These are phyloP conservation scores for Cnemophilus loriae DNA, from an alignment of 2,113 vertebrate genomes.

Conservation along the genomic window DNA sequence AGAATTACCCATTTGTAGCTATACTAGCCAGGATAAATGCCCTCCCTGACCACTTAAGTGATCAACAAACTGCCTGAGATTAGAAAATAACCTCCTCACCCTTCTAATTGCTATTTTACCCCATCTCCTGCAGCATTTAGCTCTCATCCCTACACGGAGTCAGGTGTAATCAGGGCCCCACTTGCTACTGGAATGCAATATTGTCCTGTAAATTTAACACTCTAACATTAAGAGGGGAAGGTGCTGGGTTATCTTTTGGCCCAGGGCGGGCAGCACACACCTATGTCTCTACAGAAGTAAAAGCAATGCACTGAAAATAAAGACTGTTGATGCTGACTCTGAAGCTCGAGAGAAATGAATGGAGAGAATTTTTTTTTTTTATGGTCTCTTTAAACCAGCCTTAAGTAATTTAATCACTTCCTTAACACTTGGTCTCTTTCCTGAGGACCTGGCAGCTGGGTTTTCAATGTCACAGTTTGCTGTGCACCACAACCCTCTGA, in stretches of 20 bases:
- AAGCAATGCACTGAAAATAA: slow-evolving; percentile 7
- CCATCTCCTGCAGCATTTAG: not conserved
- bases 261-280: not conserved
- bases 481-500: not conserved
- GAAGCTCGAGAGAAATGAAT: slow-evolving; percentile 32
- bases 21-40: not conserved
- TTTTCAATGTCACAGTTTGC: not conserved
- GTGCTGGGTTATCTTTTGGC: not conserved
- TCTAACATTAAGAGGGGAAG: not conserved
- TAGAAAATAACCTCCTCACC: not conserved
- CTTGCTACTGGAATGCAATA: not conserved
- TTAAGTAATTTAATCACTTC: not conserved
- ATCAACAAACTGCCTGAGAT: not conserved
- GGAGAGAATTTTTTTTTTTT: not conserved
- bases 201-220: not conserved
- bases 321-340: not conserved
- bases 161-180: not conserved
- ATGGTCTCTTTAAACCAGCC: not conserved
- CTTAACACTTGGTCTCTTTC: not conserved
- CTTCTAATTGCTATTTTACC: not conserved
- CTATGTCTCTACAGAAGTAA: not conserved
- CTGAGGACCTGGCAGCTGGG: not conserved
- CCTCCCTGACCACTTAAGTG: not conserved
- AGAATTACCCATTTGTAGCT: not conserved
- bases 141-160: accelerated